Base-by-base conservation (phyloP, 1,140 invertebrate genomes). In the Bradysia coprophila region DNA sequence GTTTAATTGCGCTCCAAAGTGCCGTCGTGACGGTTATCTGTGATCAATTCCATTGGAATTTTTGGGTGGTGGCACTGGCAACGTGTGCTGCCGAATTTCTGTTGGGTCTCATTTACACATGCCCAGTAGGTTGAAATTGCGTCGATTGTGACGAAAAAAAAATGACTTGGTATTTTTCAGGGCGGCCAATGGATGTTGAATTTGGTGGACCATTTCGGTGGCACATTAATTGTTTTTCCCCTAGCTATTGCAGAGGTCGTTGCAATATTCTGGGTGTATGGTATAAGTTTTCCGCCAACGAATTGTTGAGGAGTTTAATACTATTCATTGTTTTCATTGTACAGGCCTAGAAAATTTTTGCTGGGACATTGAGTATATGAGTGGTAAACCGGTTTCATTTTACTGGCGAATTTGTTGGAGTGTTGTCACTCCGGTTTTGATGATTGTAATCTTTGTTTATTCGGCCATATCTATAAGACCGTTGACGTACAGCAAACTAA, bases 371-470 rank as follows among this genome's bases (percentile, higher is more conserved):
- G 71, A 85, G 49, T 81, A 80, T 50, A 89, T 89, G 85, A 60
- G 81, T 40, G 72, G 72, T 3, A 67, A 66, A n/a, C 68, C 68
- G 43, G 71, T 82, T 1, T 72, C 75, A 1, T 46, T 74, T 0
- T 88, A 82, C 55, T 89, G 84, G 84, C 71, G 78, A 41, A 53
- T 81, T 11, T 84, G 80, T 45, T 91, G 86, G 86, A 74, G 72
- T 20, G 52, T 84, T 43, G 61, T 88, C 16, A 80, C 78, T 10
- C 85, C 73, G 50, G 51, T 73, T 1, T 68, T 81, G 45, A 68
- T 91, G 49, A 62, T 76, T n/a, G 62, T 71, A 0, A 78, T 83
- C 24, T 75, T 81, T 39, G 49, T 77, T 0, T 81, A 80, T 53
- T 74, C 71, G 0, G 57, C 80, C 19, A 44, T 55, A 6, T 65